Evolutionary conservation across 2,113 vertebrate species (phyloP), one percentile per base, ranked within the genome.

Genomic region (Penelope pileata): DNA sequence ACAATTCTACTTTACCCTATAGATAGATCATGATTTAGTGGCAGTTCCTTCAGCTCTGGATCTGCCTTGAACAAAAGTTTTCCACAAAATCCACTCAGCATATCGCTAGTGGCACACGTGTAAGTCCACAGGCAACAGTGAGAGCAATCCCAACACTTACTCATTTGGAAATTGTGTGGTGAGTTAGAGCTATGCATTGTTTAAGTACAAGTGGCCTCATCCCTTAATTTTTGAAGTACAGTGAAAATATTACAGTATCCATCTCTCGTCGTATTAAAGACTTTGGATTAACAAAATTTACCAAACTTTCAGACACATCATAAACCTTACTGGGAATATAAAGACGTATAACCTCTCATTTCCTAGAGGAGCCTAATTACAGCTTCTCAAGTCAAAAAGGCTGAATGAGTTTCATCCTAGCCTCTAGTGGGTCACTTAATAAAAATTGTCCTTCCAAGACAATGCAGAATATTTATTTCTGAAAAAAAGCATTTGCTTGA

Each of bases 381-480:
- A 91, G 36, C 51, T 43, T 94, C 50, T 90, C 58, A 80, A 72
- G 56, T 64, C 40, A 72, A 94, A 90, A 91, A 72, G 36, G 24
- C 38, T 90, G 85, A 64, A 82, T 78, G 58, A 83, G 24, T 88
- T 92, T 93, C 62, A 66, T 72, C 83, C 48, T 56, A 81, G 50
- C 50, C 54, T 90, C 62, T 82, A 91, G 32, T 80, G 82, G 80
- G 83, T 86, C 47, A 68, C 75, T 96, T 90, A 86, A 88, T 78
- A 90, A 94, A 95, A 40, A 8, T 26, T 58, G 36, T 67, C 90
- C 62, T 91, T 91, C 76, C 36, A 64, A 78, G 58, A 68, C 83
- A 80, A 82, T 30, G 47, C 12, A 68, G 85, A 83, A 73, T 86
- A 79, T 86, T 88, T 90, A n/a, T 88, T 56, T 53, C 72, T 68